Evolutionary conservation across 1,140 invertebrate species (phyloP), one percentile per base, ranked within the genome.

Genomic region (Cataglyphis hispanica): DNA sequence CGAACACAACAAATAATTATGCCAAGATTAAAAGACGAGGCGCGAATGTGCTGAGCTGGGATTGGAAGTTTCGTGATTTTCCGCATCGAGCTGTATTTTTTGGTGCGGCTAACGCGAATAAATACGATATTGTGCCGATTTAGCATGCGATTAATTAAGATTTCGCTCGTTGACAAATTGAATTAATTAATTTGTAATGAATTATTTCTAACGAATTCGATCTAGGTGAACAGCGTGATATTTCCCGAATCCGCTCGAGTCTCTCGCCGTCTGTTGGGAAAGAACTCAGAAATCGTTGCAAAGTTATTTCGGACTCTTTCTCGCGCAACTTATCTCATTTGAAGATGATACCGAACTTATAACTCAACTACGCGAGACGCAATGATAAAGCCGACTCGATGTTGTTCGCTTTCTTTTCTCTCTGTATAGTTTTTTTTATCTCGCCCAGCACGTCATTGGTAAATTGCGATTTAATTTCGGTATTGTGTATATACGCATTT

Each of bases 1-100:
- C 78, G 78, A 40, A 40, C 34, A 50, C 60, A 74, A 84, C 46
- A 77, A 78, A 60, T 72, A 84, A 84, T 84, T 76, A 84, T 22
- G 19, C 31, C 43, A 53, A 78, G 67, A 83, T 83, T 83, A 74
- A 74, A 72, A 19, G 46, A 8, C 27, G 34, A 31, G 46, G 34
- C 16, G n/a, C n/a, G n/a, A n/a, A n/a, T n/a, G n/a, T n/a, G n/a
- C n/a, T n/a, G n/a, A n/a, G n/a, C n/a, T n/a, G n/a, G n/a, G n/a
- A n/a, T n/a, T n/a, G n/a, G n/a, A 4, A 4, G 16, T 50, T 19
- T 22, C 53, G 7, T 16, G 50, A 19, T 72, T 53, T 46, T n/a
- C 6, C 27, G 19, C 34, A 13, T 6, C 53, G 25, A 25, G 4
- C 3, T 58, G 63, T 25, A 13, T 50, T 67, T 67, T 67, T 6